Conservation (phyloP, 2,113 vertebrate species). For the Neolamprologus tretocephalus region DNA sequence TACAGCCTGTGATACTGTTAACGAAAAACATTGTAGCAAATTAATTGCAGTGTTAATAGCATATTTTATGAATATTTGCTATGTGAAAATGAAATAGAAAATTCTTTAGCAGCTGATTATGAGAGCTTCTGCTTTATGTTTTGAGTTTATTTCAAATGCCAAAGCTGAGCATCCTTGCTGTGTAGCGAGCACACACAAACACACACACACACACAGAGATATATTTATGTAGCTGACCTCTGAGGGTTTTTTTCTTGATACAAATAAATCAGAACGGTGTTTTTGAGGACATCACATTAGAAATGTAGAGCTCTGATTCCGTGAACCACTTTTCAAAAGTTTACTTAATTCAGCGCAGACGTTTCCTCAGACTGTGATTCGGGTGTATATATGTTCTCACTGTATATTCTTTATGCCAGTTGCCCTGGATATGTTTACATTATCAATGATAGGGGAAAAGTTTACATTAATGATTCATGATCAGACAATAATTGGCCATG, state of each 20-base stretch:
- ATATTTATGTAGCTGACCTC: conserved; percentile 20
- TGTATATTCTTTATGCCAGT: not conserved
- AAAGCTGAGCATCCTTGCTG: conserved; percentile 42
- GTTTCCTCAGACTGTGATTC: conserved; percentile 28
- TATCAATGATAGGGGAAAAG: not conserved
- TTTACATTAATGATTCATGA: not conserved
- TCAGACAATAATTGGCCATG: not conserved
- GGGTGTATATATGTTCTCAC: conserved; percentile 21
- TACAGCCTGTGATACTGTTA: not conserved
- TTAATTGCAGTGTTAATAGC: not conserved
- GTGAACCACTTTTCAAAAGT: not conserved
- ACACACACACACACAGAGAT: not conserved
- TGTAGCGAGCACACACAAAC: not conserved
- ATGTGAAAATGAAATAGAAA: conserved; percentile 5
- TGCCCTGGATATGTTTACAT: conserved; percentile 10
- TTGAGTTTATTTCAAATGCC: conserved; percentile 15
- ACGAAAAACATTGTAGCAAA: conserved; percentile 19
- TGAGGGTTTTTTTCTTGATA: not conserved
- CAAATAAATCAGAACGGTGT: not conserved
- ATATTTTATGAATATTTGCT: conserved; percentile 29
- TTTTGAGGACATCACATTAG: not conserved
- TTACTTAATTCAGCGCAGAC: not conserved
- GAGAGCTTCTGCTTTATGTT: conserved; percentile 25
- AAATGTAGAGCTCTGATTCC: not conserved
- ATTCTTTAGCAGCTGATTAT: conserved; percentile 15